phyloP scores from a whole-genome alignment of 2,888 invertebrate genomes.

The Dioctria linearis region DNA sequence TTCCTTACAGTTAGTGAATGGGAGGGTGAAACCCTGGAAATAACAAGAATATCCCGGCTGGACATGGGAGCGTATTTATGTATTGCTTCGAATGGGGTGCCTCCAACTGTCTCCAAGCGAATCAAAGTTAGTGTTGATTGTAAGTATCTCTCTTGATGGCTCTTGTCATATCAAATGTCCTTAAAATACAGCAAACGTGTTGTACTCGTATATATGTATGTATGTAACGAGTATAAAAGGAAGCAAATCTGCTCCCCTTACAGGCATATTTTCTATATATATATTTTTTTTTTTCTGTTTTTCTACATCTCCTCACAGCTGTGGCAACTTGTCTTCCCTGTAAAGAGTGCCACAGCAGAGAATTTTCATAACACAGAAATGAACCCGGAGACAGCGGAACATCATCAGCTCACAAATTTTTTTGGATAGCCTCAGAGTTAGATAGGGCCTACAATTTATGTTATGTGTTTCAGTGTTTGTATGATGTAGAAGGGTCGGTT shows the following conservation, averaged over 20 bases:
- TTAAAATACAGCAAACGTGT: background rate
- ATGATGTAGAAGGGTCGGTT: background rate
- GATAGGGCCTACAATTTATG: conserved; percentile 13
- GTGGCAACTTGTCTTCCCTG: background rate
- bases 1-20: conserved; percentile 81
- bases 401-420: conserved; percentile 2
- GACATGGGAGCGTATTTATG: conserved; percentile 95
- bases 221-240: background rate
- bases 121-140: conserved; percentile 96
- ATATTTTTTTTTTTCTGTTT: background rate
- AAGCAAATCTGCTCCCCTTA: conserved; percentile 3
- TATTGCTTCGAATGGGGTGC: conserved; percentile 90
- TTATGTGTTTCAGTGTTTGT: background rate
- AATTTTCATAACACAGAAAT: conserved; percentile 1
- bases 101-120: conserved; percentile 91
- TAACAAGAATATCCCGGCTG: conserved; percentile 86
- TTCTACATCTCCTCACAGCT: background rate
- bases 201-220: background rate
- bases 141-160: conserved; percentile 75
- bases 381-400: conserved; percentile 11
- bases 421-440: background rate
- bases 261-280: conserved; percentile 1
- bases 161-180: conserved; percentile 44
- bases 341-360: background rate
- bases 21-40: conserved; percentile 89